Conservation (phyloP, 2,888 invertebrate species). For the Hydrotaea cyrtoneurina region DNA sequence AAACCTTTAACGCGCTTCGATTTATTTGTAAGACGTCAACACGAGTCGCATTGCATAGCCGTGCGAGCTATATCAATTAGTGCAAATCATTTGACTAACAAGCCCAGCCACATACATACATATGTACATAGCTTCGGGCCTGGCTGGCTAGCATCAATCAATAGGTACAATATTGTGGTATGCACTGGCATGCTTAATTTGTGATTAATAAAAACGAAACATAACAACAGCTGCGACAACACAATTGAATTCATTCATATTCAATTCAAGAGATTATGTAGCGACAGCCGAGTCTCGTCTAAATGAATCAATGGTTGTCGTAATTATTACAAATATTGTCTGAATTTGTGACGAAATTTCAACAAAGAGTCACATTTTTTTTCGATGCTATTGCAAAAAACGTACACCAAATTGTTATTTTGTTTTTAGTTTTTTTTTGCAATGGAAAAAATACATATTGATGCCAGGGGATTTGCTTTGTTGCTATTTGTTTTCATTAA, state of each 20-base stretch:
- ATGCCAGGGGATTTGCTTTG: conserved; percentile 26
- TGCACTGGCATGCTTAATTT: neutral
- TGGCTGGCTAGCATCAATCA: neutral
- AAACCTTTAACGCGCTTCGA: neutral
- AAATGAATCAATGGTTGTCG: neutral
- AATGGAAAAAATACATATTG: neutral
- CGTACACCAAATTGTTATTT: too few relatives aligned
- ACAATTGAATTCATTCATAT: neutral
- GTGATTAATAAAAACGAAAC: neutral
- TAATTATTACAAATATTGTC: neutral
- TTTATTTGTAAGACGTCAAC: neutral
- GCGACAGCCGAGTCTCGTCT: neutral
- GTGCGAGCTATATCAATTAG: conserved; percentile 27
- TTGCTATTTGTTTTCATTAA: conserved; percentile 1
- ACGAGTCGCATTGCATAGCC: neutral
- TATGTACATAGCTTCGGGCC: too few relatives aligned
- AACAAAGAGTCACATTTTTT: neutral
- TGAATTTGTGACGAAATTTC: conserved; percentile 1
- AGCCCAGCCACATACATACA: neutral
- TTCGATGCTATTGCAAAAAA: neutral
- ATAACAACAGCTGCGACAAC: neutral
- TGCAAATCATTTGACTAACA: conserved; percentile 41
- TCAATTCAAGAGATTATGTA: neutral
- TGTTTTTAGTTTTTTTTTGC: too few relatives aligned
- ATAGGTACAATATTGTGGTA: conserved; percentile 1